Conservation (phyloP, 2,888 invertebrate species). For the Catocala fraxini region DNA sequence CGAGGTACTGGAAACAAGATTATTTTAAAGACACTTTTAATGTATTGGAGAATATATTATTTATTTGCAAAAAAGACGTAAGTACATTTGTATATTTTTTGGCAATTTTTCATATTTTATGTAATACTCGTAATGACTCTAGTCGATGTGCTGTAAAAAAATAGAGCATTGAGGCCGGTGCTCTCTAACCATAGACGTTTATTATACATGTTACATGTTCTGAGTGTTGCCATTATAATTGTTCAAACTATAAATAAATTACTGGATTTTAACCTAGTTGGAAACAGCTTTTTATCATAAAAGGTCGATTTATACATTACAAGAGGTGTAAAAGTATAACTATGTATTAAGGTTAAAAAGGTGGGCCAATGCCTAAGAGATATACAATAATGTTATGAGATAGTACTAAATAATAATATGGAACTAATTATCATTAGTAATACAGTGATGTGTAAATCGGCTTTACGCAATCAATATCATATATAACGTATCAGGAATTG, state of each 20-base stretch:
- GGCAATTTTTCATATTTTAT: background rate
- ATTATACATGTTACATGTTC: conserved; percentile 17
- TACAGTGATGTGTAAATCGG: conserved; percentile 13
- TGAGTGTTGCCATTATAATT: conserved; percentile 37
- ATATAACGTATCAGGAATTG: conserved; percentile 37
- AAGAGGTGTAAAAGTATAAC: conserved; percentile 6
- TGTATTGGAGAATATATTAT: background rate
- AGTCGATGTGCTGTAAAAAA: conserved; percentile 20
- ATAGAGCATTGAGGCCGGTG: conserved; percentile 26
- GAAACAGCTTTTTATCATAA: conserved; percentile 23
- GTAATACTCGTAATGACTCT: conserved; percentile 13
- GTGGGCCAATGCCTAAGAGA: too few species aligned
- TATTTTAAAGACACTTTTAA: background rate
- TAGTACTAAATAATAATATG: too few species aligned
- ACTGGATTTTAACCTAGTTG: conserved; percentile 36
- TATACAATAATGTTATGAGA: too few species aligned
- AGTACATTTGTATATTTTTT: background rate
- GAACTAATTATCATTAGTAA: background rate
- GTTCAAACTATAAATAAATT: conserved; percentile 38
- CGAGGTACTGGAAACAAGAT: background rate
- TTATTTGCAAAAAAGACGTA: too few species aligned
- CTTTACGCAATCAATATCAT: conserved; percentile 29
- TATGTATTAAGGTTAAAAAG: conserved; percentile 2
- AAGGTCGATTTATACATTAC: conserved; percentile 12
- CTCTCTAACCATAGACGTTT: conserved; percentile 36